Evolutionary conservation across 2,888 invertebrate species (phyloP).

Genomic region (Eristalis arbustorum): DNA sequence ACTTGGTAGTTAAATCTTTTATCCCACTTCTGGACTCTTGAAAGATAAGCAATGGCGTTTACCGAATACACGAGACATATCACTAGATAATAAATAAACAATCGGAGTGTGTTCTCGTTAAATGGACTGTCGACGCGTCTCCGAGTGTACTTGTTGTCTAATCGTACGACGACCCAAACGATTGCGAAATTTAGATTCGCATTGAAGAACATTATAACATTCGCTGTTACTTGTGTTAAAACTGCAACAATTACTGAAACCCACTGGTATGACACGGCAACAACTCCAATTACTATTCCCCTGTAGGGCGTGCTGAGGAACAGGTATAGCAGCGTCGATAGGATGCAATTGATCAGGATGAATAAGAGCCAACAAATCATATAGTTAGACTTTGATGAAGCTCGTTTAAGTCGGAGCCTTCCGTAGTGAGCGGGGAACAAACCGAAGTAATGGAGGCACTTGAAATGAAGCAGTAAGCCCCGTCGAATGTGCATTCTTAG

Average conservation of each 20-base stretch:
- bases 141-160: background rate
- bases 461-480: background rate
- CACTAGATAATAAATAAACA: background rate
- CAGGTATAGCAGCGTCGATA: background rate
- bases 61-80: background rate
- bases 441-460: background rate
- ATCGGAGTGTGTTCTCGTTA: background rate
- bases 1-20: background rate
- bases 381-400: background rate
- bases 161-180: background rate
- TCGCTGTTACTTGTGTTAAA: background rate
- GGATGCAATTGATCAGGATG: background rate
- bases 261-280: background rate
- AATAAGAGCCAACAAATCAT: background rate
- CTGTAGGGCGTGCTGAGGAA: background rate
- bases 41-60: background rate
- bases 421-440: background rate
- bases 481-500: background rate
- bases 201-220: background rate
- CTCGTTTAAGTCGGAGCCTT: background rate
- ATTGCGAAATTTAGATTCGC: background rate
- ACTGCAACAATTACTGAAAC: background rate
- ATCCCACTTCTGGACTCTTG: background rate
- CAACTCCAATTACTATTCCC: background rate
- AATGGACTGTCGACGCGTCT: background rate